Conservation (phyloP, 1,140 invertebrate genomes). For the Trinorchestia longiramus region DNA sequence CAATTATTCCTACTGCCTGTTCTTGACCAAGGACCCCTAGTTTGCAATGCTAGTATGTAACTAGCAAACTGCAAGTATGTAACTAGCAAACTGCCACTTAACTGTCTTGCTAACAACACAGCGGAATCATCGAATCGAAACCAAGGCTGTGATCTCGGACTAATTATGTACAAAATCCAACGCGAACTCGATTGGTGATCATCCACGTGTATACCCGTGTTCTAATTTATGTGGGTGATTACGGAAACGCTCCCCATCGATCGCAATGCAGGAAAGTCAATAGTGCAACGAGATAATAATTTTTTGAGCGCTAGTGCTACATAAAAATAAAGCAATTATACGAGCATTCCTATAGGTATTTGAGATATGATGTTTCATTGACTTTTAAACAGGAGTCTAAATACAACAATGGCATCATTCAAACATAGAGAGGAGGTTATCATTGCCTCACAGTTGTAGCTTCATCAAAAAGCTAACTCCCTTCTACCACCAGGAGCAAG, state of each 20-base stretch:
- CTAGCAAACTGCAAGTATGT: neutral
- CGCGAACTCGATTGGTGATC: neutral
- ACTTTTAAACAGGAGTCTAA: neutral
- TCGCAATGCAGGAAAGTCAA: neutral
- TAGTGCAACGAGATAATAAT: neutral
- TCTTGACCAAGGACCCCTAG: neutral
- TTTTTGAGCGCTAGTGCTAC: neutral
- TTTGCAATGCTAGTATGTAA: neutral
- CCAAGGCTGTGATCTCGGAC: constrained; percentile 11
- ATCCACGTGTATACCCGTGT: neutral
- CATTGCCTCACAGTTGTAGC: neutral
- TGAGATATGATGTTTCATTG: neutral
- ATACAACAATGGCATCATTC: neutral
- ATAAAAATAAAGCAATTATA: neutral
- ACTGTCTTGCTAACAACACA: neutral
- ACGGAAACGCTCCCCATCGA: neutral
- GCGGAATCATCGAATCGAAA: neutral
- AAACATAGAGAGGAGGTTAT: neutral
- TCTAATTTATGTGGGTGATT: neutral
- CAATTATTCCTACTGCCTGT: neutral
- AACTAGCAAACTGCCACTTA: neutral
- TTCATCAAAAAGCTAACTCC: neutral
- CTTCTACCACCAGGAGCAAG: neutral
- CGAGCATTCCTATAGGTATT: neutral
- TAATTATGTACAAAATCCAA: neutral